Base-by-base conservation (phyloP, 1,140 invertebrate species). In the Drosophila pachea region DNA sequence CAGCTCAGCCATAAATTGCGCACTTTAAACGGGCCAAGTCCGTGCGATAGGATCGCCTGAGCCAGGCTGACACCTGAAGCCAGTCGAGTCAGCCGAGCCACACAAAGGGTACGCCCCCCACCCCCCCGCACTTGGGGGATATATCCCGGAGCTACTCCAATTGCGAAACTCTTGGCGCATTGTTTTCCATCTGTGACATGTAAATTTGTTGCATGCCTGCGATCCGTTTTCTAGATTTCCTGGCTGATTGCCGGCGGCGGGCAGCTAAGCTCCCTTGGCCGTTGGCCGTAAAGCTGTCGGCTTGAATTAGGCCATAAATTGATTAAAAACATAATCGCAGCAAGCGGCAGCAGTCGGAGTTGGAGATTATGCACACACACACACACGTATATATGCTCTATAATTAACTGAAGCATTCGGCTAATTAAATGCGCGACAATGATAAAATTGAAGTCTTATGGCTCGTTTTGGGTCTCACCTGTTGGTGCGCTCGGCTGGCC, bases 1-100 rank as follows among this genome's bases (percentile, higher is more conserved):
- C 79, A 83, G 79, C 52, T 75, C 60, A 16, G 75, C 76, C 79
- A 84, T 84, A 83, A 83, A 83, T 83, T 83, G 72, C 76, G 65
- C 74, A 73, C 75, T 84, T 82, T 82, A 69, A 83, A 62, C 74
- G 68, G 76, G 62, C 50, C 68, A 65, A 33, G 31, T 61, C 16
- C 36, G 12, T 9, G 12, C 22, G 54, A 71, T 45, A 65, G 53
- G 45, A 40, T 49, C 45, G 54, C 45, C 45, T n/a, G n/a, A n/a
- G n/a, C n/a, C n/a, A n/a, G 22, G 8, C 29, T 58, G 76, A 79
- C 77, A 76, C 76, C 73, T 79, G 77, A 76, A 78, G 76, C 72
- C 68, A 45, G 43, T 49, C 42, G 38, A 63, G n/a, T n/a, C n/a
- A n/a, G n/a, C 36, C 16, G 8, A 53, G 59, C 53, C 54, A 72